Evolutionary conservation across 2,113 vertebrate genomes (phyloP).

Genomic region (Stigmatopora argus): DNA sequence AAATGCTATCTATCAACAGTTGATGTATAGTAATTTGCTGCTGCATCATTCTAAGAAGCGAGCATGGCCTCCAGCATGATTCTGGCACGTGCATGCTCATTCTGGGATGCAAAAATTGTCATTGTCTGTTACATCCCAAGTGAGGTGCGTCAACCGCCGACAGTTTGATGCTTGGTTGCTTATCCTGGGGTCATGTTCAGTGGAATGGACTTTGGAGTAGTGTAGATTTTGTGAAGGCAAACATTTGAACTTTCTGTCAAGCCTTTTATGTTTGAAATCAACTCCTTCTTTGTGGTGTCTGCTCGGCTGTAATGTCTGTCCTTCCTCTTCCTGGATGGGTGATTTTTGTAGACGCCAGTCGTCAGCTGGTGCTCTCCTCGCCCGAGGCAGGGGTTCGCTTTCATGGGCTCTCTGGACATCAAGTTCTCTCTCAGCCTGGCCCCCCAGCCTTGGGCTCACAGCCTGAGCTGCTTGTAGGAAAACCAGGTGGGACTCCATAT

Average conservation of each 20-base stretch:
- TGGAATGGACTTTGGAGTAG: background rate
- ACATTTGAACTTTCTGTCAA: slow-evolving; percentile 2
- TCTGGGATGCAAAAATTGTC: background rate
- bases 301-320: slow-evolving; percentile 62
- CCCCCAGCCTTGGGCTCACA: slow-evolving; percentile 64
- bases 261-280: slow-evolving; percentile 39
- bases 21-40: background rate
- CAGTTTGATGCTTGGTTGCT: background rate
- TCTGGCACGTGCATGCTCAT: slow-evolving; percentile 2
- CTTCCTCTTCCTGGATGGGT: slow-evolving; percentile 51
- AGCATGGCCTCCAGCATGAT: slow-evolving; percentile 1
- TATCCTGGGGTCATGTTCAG: background rate
- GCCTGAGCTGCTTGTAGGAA: slow-evolving; percentile 74
- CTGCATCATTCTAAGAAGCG: background rate
- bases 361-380: slow-evolving; percentile 72
- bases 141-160: background rate
- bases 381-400: slow-evolving; percentile 72
- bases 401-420: slow-evolving; percentile 69
- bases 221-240: background rate
- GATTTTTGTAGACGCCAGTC: slow-evolving; percentile 70
- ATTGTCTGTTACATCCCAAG: background rate
- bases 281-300: slow-evolving; percentile 58
- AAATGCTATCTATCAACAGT: background rate
- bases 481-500: slow-evolving; percentile 70
- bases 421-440: slow-evolving; percentile 66